These are phyloP conservation scores for Ardeotis arabs DNA, from an alignment of 2,113 vertebrate species.

Conservation along the genomic window DNA sequence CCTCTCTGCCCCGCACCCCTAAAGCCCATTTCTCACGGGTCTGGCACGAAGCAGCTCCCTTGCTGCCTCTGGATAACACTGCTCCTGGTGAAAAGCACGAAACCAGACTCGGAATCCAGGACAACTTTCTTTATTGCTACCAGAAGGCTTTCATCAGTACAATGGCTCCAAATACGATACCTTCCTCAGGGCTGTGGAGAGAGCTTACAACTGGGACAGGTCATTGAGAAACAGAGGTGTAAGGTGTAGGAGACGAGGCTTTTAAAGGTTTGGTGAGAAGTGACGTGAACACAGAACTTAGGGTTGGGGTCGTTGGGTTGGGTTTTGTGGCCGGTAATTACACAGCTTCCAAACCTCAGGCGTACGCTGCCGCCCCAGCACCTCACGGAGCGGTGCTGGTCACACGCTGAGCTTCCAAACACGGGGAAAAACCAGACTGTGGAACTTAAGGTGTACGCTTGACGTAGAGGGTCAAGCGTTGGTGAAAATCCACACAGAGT, in stretches of 20 bases:
- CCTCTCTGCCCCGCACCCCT: not conserved
- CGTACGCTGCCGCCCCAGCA: not conserved
- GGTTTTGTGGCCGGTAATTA: conserved; percentile 20
- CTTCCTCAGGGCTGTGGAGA: conserved; percentile 77
- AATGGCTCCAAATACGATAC: conserved; percentile 71
- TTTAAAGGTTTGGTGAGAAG: conserved; percentile 20
- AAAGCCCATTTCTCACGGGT: rapidly evolving
- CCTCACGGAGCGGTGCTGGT: not conserved
- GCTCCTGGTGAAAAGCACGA: not conserved
- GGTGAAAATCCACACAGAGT: conserved; percentile 14
- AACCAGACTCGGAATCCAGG: conserved; percentile 49
- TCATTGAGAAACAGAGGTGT: conserved; percentile 56
- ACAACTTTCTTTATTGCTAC: conserved; percentile 86
- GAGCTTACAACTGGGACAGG: conserved; percentile 66
- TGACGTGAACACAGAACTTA: conserved; percentile 60
- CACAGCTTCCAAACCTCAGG: not conserved
- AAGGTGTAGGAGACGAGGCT: conserved; percentile 9
- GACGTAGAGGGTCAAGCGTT: not conserved
- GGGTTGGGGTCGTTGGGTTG: not conserved
- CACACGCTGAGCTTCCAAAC: not conserved
- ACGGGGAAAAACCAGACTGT: not conserved
- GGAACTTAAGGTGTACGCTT: not conserved
- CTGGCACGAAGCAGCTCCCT: not conserved
- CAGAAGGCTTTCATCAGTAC: conserved; percentile 79
- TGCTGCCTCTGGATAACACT: rapidly evolving